Base-by-base conservation (phyloP, 2,797 vertebrate species). In the Tokudaia tokunoshimensis region DNA sequence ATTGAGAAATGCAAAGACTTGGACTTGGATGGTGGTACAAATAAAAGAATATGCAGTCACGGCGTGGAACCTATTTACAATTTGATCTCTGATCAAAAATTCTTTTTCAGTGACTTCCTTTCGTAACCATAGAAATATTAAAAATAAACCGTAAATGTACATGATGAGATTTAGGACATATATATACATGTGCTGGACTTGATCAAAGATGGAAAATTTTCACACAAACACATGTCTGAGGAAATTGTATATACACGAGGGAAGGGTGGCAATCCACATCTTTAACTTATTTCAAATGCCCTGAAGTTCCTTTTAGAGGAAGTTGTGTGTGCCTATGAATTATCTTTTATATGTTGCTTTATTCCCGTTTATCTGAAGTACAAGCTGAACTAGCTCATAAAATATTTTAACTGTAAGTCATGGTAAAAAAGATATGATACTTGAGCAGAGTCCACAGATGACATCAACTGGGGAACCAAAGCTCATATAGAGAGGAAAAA, bases 51-150 rank as follows among this genome's bases (percentile, higher is more conserved):
- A 19, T 8, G 9, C 50, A 65, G 74, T 79, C 74, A 47, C 4
- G 47, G 47, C 22, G 47, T 55, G 92, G 47, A 88, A 91, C 50
- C 70, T 72, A 79, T 76, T 96, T 76, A 63, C 55, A 88, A 94
- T 31, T 65, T 80, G 88, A 94, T 92, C 95, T 95, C 89, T n/a
- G 93, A 88, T 81, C 92, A 92, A 85, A 84, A 55, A 22, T 17
- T 3, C 44, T 80, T 85, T 93, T 93, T 84, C 61, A 82, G 37
- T 96, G 76, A 85, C 37, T 95, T 91, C 31, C 80, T 96, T 97
- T 57, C 52, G 94, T 96, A 89, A 94, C 91, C 79, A 52, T 31
- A 57, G 65, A 63, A 85, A 94, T 59, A 37, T 11, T 14, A 82
- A 92, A 92, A 63, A 55, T 44, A 94, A 91, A 91, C 78, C 86